Evolutionary conservation across 2,888 invertebrate species (phyloP).

Genomic region (Latheticus oryzae): DNA sequence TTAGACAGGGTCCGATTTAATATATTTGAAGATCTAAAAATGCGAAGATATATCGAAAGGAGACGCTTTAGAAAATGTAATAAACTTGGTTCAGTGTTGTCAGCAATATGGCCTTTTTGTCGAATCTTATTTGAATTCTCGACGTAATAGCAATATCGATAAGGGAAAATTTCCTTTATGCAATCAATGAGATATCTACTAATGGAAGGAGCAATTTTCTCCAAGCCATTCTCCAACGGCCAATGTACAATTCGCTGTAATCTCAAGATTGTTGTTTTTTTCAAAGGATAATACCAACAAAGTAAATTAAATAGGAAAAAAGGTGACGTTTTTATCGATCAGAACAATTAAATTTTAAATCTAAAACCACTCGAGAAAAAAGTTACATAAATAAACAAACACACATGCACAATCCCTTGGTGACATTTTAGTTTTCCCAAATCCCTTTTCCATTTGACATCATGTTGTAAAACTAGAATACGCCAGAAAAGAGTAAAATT

Average conservation of each 20-base stretch:
- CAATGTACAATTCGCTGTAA: too few species aligned
- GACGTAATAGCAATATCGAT: slow-evolving; percentile 43
- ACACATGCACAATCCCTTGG: slow-evolving; percentile 3
- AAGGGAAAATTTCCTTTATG: slow-evolving; percentile 43
- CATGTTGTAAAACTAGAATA: too few species aligned
- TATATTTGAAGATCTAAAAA: slow-evolving; percentile 17
- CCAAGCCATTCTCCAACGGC: slow-evolving; percentile 14
- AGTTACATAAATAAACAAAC: too few species aligned
- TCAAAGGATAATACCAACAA: too few species aligned
- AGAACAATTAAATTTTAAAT: too few species aligned
- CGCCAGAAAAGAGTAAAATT: too few species aligned
- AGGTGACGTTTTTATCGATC: too few species aligned
- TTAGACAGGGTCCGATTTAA: slow-evolving; percentile 29
- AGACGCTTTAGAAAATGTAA: slow-evolving; percentile 31
- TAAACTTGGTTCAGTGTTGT: slow-evolving; percentile 34
- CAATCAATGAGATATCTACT: slow-evolving; percentile 42
- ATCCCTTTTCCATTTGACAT: too few species aligned
- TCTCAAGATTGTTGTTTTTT: too few species aligned
- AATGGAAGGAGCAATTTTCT: slow-evolving; percentile 40
- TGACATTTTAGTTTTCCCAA: slow-evolving; percentile 14
- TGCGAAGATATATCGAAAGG: slow-evolving; percentile 8
- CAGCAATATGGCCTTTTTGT: slow-evolving; percentile 40
- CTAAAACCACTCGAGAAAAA: too few species aligned
- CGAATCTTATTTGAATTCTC: slow-evolving; percentile 43
- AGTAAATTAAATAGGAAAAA: too few species aligned